These are phyloP conservation scores for Ruditapes philippinarum DNA, from an alignment of 1,140 invertebrate genomes.

Conservation along the genomic window DNA sequence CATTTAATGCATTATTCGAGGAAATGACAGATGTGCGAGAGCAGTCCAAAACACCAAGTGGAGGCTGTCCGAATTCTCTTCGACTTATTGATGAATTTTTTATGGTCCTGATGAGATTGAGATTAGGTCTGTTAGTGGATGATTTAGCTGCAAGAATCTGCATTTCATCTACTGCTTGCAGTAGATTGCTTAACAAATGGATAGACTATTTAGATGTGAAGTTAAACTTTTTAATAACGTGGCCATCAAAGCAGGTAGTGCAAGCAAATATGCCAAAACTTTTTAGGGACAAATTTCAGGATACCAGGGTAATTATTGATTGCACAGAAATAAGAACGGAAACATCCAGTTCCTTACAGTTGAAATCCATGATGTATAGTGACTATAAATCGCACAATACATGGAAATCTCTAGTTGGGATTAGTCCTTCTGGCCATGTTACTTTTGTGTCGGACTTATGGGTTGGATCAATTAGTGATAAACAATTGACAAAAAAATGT, in stretches of 20 bases:
- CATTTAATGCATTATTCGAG: slow-evolving; percentile 39
- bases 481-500: slow-evolving; percentile 36
- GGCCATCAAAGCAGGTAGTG: slow-evolving; percentile 12
- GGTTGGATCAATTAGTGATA: slow-evolving; percentile 40
- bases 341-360: slow-evolving; percentile 24
- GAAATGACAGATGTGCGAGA: slow-evolving; percentile 5
- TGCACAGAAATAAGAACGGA: slow-evolving; percentile 55
- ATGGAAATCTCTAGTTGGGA: slow-evolving; percentile 49
- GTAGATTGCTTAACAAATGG: slow-evolving; percentile 19
- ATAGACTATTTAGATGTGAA: slow-evolving; percentile 11
- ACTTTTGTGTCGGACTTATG: slow-evolving; percentile 58
- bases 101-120: slow-evolving; percentile 17
- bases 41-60: neutral
- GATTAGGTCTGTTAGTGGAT: slow-evolving; percentile 29
- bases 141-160: slow-evolving; percentile 39
- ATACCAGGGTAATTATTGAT: slow-evolving; percentile 39
- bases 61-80: neutral
- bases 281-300: slow-evolving; percentile 17
- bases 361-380: slow-evolving; percentile 42
- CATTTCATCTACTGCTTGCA: slow-evolving; percentile 30
- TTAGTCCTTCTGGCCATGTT: slow-evolving; percentile 41
- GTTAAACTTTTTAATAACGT: slow-evolving; percentile 23
- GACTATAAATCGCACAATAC: slow-evolving; percentile 58
- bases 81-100: slow-evolving; percentile 49
- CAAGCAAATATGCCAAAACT: slow-evolving; percentile 11